phyloP scores from a whole-genome alignment of 2,797 vertebrate species.

The Ciconia nigra region DNA sequence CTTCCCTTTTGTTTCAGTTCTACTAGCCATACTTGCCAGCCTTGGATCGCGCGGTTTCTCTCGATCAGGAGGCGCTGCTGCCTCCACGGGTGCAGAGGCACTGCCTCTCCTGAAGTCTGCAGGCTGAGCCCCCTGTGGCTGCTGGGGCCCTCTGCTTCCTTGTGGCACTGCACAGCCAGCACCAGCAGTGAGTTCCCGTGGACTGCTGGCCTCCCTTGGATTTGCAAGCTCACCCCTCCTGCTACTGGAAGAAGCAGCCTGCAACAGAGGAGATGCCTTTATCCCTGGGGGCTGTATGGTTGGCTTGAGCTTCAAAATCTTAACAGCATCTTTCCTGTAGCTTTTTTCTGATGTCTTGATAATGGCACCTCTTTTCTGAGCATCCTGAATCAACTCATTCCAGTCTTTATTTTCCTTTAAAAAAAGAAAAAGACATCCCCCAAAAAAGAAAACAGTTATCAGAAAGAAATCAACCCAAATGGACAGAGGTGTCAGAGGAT shows the following conservation, averaged over 20 bases:
- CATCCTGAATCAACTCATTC: slow-evolving; percentile 82
- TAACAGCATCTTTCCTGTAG: slow-evolving; percentile 70
- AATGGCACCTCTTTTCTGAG: slow-evolving; percentile 76
- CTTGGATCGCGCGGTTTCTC: slow-evolving; percentile 72
- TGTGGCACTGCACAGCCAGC: not conserved
- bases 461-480: not conserved
- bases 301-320: slow-evolving; percentile 76
- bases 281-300: not conserved
- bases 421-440: not conserved
- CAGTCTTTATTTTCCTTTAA: slow-evolving; percentile 81
- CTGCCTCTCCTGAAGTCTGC: not conserved
- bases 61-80: not conserved
- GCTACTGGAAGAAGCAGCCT: not conserved
- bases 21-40: slow-evolving; percentile 47
- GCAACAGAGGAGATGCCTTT: not conserved
- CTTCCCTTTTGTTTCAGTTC: not conserved
- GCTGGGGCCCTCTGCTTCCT: not conserved
- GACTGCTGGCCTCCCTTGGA: not conserved
- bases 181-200: not conserved
- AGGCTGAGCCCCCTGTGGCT: not conserved
- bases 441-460: not conserved
- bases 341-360: slow-evolving; percentile 68
- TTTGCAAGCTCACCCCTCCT: not conserved
- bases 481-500: not conserved
- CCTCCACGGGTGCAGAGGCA: not conserved